Base-by-base conservation (phyloP, 1,140 invertebrate species). In the Phymorhynchus buccinoides region DNA sequence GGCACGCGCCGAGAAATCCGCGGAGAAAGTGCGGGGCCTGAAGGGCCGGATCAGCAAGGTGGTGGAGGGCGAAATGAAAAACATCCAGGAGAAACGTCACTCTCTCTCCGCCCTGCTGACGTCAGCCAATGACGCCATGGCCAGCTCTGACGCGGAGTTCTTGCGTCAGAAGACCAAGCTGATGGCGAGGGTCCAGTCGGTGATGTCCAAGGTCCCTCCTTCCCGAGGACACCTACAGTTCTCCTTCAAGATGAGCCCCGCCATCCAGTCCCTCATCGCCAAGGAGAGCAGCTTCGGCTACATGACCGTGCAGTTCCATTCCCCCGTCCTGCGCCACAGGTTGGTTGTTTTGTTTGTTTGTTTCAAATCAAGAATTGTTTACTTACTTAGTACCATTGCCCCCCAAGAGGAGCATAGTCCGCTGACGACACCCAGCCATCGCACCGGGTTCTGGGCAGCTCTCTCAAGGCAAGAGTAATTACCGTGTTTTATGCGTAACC, bases 251-350 rank as follows among this genome's bases (percentile, higher is more conserved):
- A 77, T 39, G 71, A 77, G 71, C 71, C n/a, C 71, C 27, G 75
- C 75, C 22, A 22, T 84, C 44, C 27, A 37, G 16, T 44, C 83
- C 7, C 71, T 77, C n/a, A 1, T 77, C 4, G 27, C 39, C 41
- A 48, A 56, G 73, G 75, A 84, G 41, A 56, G 71, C 30, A 37
- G 18, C 30, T 27, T 77, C 9, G 83, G 71, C 30, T 84, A 78
- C 75, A 77, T 56, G 32, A 77, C 83, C 95, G 96, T 95, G 95
- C 95, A 94, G 95, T 96, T 96, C 96, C 95, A 94, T 95, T 96
- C 94, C 96, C 96, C 95, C 96, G 96, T 96, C 95, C 96, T 96
- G 94, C 96, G 96, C 94, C 95, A 95, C 94, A 95, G n/a, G n/a
- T n/a, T n/a, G n/a, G n/a, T n/a, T n/a, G 95, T 95, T 96, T 96